Base-by-base conservation (phyloP, 1,140 invertebrate genomes). In the Manduca sexta region DNA sequence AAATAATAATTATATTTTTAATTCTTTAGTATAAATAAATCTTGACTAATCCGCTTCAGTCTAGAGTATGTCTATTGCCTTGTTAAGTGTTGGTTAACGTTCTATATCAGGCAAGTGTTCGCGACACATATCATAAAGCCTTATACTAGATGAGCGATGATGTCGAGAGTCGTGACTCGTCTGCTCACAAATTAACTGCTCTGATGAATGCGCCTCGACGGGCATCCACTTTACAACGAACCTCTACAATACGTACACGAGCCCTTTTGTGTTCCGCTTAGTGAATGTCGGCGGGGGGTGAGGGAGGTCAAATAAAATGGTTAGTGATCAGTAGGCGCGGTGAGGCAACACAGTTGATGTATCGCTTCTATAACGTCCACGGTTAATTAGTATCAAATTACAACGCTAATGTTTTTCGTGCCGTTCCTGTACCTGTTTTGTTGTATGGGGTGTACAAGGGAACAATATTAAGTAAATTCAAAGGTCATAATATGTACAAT, bases 121-220 rank as follows among this genome's bases (percentile, higher is more conserved):
- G 29, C 43, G 69, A 76, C 65, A 60, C 53, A 37, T 63, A 65
- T 66, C 61, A 56, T 60, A 61, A 52, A 51, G 26, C 21, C 26
- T 43, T 21, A 60, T 64, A 65, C 54, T 60, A 68, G 68, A 81
- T 81, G 74, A 81, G 67, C 60, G 77, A 78, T 81, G 73, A 60
- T 74, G 64, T 62, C 63, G 66, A 74, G 67, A 71, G 64, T 62
- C 63, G 66, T 76, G 67, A 71, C 69, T 77, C 65, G 71, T 78
- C 67, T 71, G 69, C 69, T 73, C 69, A 53, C 74, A 78, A 78
- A 81, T 78, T 81, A 81, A 76, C 74, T 78, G 58, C 65, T 64
- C 68, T 81, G 74, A 81, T 81, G 71, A 76, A 81, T 78, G 66
- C 68, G 55, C 51, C 56, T 47, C 54, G 58, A 62, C 64, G 62